Evolutionary conservation across 2,888 invertebrate species (phyloP).

Genomic region (Dasysyrphus tricinctus): DNA sequence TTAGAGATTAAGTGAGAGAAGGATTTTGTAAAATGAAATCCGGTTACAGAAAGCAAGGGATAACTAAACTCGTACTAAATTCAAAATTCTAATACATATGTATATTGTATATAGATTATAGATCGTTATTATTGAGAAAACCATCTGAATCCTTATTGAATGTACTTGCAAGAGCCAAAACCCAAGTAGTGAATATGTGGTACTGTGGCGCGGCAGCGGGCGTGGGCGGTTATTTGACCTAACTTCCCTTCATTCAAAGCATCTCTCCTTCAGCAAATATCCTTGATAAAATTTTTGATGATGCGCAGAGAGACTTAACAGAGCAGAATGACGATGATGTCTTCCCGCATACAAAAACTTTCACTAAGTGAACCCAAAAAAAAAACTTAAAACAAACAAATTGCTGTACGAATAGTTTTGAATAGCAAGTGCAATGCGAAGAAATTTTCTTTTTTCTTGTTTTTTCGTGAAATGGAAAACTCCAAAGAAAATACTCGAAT

Average conservation of each 20-base stretch:
- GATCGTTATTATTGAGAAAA: too few species aligned
- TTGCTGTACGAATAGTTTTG: background rate
- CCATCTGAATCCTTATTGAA: background rate
- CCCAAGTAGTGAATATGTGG: background rate
- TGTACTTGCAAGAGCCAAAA: background rate
- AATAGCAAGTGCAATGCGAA: conserved; percentile 14
- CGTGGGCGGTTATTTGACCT: background rate
- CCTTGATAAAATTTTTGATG: background rate
- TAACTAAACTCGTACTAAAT: background rate
- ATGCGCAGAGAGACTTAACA: conserved; percentile 1
- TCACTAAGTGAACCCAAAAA: background rate
- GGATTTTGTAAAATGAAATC: background rate
- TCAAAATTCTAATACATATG: background rate
- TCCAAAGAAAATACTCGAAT: background rate
- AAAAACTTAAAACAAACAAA: background rate
- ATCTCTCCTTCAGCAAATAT: background rate
- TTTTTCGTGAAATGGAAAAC: conserved; percentile 3
- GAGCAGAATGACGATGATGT: background rate
- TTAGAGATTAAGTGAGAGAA: background rate
- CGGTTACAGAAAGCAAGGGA: background rate
- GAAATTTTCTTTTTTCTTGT: background rate
- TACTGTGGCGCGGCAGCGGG: background rate
- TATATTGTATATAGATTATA: too few species aligned
- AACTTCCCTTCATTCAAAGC: background rate
- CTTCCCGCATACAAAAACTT: background rate